Evolutionary conservation across 2,113 vertebrate genomes (phyloP), one percentile per base, ranked within the genome.

Genomic region (Phalacrocorax pelagicus): DNA sequence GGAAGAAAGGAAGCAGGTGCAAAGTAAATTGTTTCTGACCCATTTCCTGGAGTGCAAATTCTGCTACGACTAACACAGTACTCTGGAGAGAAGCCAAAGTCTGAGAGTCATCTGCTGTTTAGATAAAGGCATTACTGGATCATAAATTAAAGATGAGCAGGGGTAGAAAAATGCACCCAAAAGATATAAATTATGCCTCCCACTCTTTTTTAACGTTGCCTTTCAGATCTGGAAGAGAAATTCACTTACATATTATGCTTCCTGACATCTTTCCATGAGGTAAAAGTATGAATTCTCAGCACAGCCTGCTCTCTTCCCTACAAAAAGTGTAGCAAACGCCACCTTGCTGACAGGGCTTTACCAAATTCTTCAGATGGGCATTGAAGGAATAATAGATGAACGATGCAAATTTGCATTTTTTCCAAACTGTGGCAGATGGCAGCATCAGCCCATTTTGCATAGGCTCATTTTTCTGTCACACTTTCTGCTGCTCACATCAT

Each of bases 391-490:
- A 72, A 55, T n/a, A 92, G 74, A 77, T 47, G 18, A 94, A 55
- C 38, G 77, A 55, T 9, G 20, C 8, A 46, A 72, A 93, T 97
- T 92, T 96, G 91, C 81, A 91, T 96, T 96, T 95, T 96, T 91
- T 89, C 85, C 70, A 78, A 95, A 69, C 51, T 29, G 19, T 95
- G 86, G 72, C 88, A 96, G 94, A 87, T 84, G 97, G 92, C 78
- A 89, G 74, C 81, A 97, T 88, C 77, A 74, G 59, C 36, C 38
- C 66, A 57, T 55, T 97, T 97, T 95, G 57, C 86, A 89, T 96
- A 61, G 72, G 32, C 29, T 91, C 24, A 0, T 77, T 96, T 94
- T 88, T 44, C 47, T 83, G 47, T 29, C 0, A 0, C 30, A 14
- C 21, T 90, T 95, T 89, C 70, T 75, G 38, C 49, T 4, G 2